Conservation (phyloP, 2,113 vertebrate genomes). For the Rostratula benghalensis region DNA sequence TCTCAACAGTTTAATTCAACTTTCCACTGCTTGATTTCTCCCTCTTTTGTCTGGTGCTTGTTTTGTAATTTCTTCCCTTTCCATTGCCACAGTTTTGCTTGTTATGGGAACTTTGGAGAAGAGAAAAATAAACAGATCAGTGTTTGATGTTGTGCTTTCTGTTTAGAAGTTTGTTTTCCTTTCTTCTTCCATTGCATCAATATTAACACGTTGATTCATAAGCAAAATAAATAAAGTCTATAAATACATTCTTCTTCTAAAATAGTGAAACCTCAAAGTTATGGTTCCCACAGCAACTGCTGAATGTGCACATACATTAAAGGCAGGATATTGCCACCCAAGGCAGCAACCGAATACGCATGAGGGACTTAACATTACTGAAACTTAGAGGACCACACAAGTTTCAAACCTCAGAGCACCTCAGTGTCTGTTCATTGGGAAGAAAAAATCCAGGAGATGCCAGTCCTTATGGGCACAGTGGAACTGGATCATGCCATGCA, state of each 20-base stretch:
- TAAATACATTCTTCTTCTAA: constrained; percentile 13
- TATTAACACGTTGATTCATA: constrained; percentile 57
- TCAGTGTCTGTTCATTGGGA: background rate
- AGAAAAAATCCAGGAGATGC: rapidly evolving
- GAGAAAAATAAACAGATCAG: constrained; percentile 46
- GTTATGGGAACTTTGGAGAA: constrained; percentile 17
- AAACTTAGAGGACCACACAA: background rate
- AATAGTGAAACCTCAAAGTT: constrained; percentile 27
- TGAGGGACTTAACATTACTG: background rate
- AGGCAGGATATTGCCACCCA: constrained; percentile 4
- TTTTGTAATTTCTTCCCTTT: background rate
- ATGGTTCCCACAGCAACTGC: constrained; percentile 65
- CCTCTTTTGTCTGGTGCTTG: background rate
- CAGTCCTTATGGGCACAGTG: background rate
- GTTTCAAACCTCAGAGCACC: background rate
- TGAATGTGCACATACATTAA: background rate
- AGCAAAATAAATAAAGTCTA: constrained; percentile 50
- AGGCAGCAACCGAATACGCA: constrained; percentile 29
- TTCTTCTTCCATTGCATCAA: constrained; percentile 59
- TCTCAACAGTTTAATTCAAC: background rate
- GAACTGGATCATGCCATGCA: rapidly evolving
- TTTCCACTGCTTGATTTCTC: background rate
- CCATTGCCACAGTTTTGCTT: background rate
- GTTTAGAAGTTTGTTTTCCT: constrained; percentile 53
- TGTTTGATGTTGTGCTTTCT: constrained; percentile 40